Base-by-base conservation (phyloP, 2,888 invertebrate genomes). In the Cheilosia impressa region DNA sequence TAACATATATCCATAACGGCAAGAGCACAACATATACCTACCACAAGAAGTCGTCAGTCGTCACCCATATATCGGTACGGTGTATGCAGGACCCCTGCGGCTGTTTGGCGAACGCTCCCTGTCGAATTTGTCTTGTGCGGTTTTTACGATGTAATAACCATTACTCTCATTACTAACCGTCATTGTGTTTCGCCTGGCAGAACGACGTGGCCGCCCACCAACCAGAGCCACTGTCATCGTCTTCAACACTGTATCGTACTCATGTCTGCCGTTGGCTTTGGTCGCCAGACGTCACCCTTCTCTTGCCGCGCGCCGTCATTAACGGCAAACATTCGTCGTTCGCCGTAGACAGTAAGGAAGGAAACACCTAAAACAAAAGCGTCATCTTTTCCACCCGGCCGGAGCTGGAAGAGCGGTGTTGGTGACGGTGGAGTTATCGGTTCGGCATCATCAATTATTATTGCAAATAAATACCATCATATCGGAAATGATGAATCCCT, bases 381-480 rank as follows among this genome's bases (percentile, higher is more conserved):
- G 65, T 55, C 73, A 69, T 75, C 57, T 84, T 45, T 45, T 55
- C 41, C 15, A 65, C 41, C 24, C 66, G 63, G 24, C 78, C 62
- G 63, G 17, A 50, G 50, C 50, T 62, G 34, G 15, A 10, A n/a
- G 34, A 38, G 31, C 19, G 13, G 27, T 13, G 50, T 19, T 24
- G 55, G 27, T 43, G 19, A 50, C 27, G 57, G 68, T 15, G 47
- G 73, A 80, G 76, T 71, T 80, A 80, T 85, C 85, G 85, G 31
- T 85, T 76, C 71, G 80, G 76, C 68, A 76, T 85, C 85, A 85
- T 85, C 85, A 85, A 85, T 85, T 85, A 80, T 76, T 85, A 85
- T 85, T 85, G 85, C 80, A 85, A 85, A 85, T 85, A 85, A 85
- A 85, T 85, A 80, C 85, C 80, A 80, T 85, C 85, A 76, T 85